phyloP scores from a whole-genome alignment of 2,888 invertebrate species.

The Acanthopleura granulata region DNA sequence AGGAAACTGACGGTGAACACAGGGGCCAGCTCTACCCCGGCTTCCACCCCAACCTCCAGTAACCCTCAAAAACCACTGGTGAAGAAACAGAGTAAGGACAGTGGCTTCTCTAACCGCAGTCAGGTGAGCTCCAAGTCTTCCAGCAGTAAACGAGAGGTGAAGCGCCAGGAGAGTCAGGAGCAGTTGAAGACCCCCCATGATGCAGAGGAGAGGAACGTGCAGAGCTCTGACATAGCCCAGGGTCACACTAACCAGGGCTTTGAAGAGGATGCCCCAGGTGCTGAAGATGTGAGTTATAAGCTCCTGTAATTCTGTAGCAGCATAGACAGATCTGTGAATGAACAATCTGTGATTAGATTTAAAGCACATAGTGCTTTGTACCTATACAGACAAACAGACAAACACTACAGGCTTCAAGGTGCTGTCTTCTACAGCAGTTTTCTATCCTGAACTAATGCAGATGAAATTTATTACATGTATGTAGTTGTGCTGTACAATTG shows the following conservation, averaged over 20 bases:
- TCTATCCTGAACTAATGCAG: too few species aligned
- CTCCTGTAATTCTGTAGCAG: too few species aligned
- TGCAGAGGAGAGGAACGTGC: constrained; percentile 31
- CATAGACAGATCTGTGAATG: too few species aligned
- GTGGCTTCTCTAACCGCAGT: constrained; percentile 53
- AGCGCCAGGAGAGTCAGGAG: constrained; percentile 33
- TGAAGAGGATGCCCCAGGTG: background rate
- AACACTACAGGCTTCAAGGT: too few species aligned
- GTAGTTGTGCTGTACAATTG: too few species aligned
- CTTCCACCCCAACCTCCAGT: constrained; percentile 28
- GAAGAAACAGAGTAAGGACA: constrained; percentile 54
- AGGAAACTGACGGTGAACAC: constrained; percentile 25
- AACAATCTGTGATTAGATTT: too few species aligned
- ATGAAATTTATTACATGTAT: too few species aligned
- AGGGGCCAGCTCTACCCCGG: constrained; percentile 29
- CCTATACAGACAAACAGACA: too few species aligned
- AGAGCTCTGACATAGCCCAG: background rate
- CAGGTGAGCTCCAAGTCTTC: constrained; percentile 35
- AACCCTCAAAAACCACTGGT: constrained; percentile 48
- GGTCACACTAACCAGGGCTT: background rate
- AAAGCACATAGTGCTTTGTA: too few species aligned
- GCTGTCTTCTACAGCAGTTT: too few species aligned
- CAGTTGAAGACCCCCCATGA: constrained; percentile 32
- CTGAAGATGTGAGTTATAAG: constrained; percentile 4
- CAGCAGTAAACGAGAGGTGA: constrained; percentile 24